Evolutionary conservation across 37 sponge, comb jelly and placozoan species (phyloP).

Genomic region (Chondrilla cf. caribensis): DNA sequence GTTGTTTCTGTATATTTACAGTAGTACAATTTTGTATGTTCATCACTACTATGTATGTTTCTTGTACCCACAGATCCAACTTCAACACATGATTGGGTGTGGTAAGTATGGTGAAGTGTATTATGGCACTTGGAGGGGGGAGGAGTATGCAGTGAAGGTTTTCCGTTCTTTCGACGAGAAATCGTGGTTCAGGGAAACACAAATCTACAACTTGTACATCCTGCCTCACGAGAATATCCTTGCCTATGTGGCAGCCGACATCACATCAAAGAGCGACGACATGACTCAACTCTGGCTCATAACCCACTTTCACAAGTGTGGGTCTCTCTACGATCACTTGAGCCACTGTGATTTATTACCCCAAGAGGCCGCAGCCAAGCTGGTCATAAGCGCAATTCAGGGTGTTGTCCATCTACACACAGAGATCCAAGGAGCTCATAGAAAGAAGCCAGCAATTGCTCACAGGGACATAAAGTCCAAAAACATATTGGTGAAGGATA

Average conservation of each 20-base stretch:
- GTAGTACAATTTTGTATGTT: not conserved
- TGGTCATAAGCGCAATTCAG: slow-evolving; percentile 43
- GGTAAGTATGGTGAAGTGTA: slow-evolving; percentile 85
- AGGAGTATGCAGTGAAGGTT: slow-evolving; percentile 86
- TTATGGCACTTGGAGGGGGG: slow-evolving; percentile 61
- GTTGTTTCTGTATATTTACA: no score
- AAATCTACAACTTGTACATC: slow-evolving; percentile 69
- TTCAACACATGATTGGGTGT: slow-evolving; percentile 66
- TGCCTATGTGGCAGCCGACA: slow-evolving; percentile 51
- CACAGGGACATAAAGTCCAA: slow-evolving; percentile 93
- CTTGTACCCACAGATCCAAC: slow-evolving; percentile 32
- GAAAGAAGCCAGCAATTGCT: slow-evolving; percentile 81
- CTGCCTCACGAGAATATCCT: slow-evolving; percentile 82
- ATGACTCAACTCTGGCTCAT: slow-evolving; percentile 85
- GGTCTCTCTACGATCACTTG: slow-evolving; percentile 78
- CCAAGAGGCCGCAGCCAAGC: slow-evolving; percentile 8
- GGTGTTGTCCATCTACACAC: slow-evolving; percentile 82
- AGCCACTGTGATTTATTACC: slow-evolving; percentile 20
- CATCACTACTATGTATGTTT: not conserved
- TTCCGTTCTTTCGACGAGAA: slow-evolving; percentile 77
- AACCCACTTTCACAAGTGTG: slow-evolving; percentile 73
- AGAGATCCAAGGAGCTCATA: slow-evolving; percentile 53
- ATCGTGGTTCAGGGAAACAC: slow-evolving; percentile 83
- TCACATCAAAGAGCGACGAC: slow-evolving; percentile 53
- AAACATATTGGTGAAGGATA: slow-evolving; percentile 89